Conservation (phyloP, 2,888 invertebrate genomes). For the Nomada lathburiana region DNA sequence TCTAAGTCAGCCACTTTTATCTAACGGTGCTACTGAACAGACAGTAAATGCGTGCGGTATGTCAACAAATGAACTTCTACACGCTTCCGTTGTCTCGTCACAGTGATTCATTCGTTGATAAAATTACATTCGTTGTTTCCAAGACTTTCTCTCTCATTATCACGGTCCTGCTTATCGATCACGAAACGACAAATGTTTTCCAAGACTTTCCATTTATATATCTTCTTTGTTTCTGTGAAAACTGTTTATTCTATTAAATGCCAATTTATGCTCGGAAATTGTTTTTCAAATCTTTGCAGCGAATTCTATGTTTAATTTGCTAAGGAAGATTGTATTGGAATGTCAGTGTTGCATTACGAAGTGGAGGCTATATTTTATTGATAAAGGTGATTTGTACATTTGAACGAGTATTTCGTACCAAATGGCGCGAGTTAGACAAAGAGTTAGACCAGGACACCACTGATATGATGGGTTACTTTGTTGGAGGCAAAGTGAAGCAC, state of each 20-base stretch:
- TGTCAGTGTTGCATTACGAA: too few relatives aligned
- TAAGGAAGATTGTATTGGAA: too few relatives aligned
- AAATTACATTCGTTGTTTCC: slow-evolving; percentile 7
- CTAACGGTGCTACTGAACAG: slow-evolving; percentile 35
- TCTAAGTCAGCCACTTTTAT: slow-evolving; percentile 35
- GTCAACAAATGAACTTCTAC: slow-evolving; percentile 39
- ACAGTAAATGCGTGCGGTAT: slow-evolving; percentile 24
- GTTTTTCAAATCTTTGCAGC: too few relatives aligned
- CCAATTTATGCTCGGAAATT: too few relatives aligned
- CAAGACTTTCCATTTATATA: not conserved
- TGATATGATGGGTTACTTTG: slow-evolving; percentile 6
- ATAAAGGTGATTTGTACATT: too few relatives aligned
- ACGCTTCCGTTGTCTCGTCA: not conserved
- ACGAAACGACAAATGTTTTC: not conserved
- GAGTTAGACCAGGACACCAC: not conserved
- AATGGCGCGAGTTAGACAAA: too few relatives aligned
- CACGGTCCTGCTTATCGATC: slow-evolving; percentile 8
- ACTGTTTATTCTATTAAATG: too few relatives aligned
- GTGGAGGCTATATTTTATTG: too few relatives aligned
- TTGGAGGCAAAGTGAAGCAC: not conserved
- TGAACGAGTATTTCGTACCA: too few relatives aligned
- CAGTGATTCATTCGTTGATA: slow-evolving; percentile 31
- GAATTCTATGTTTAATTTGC: too few relatives aligned
- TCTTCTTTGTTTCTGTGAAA: not conserved
- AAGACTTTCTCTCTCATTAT: slow-evolving; percentile 40